Percentiles rank a stretch among this genome's conserved stretches.
Evolutionary conservation across 2,113 vertebrate species (phyloP).

Genomic region (Gallinago jamesoni): DNA sequence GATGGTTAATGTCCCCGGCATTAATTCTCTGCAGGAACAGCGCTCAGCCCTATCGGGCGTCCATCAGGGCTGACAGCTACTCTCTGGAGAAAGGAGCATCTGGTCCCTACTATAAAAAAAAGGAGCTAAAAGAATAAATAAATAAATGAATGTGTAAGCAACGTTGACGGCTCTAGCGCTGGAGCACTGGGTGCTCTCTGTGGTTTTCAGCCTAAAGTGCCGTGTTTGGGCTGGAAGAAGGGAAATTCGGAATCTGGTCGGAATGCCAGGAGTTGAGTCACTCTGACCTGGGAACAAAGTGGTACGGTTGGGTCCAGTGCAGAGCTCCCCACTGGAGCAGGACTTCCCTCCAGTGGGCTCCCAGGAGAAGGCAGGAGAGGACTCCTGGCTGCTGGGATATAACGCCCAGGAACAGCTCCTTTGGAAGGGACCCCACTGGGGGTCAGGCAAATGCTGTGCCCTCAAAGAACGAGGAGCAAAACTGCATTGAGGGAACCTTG

Average conservation of each 20-base stretch:
- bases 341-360: background rate
- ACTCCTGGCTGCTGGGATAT: background rate
- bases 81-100: slow-evolving; percentile 45
- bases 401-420: background rate
- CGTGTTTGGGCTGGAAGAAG: background rate
- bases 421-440: background rate
- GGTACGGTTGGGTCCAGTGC: background rate
- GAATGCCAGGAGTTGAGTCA: background rate
- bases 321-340: background rate
- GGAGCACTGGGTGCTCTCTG: background rate
- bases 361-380: background rate
- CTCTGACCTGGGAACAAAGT: background rate
- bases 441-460: rapidly evolving
- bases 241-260: background rate
- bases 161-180: background rate
- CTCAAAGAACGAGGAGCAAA: background rate
- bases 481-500: background rate
- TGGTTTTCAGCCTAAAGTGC: slow-evolving; percentile 18
- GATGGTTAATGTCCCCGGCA: slow-evolving; percentile 50
- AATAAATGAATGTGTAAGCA: slow-evolving; percentile 22
- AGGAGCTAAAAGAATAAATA: slow-evolving; percentile 17
- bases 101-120: slow-evolving; percentile 30
- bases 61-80: slow-evolving; percentile 50
- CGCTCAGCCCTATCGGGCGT: slow-evolving; percentile 41
- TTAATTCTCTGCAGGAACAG: slow-evolving; percentile 55